A percentile compares a stretch with the other conserved stretches of the same genome.
Evolutionary conservation across 2,113 vertebrate genomes (phyloP).

Genomic region (Atlantisia rogersi): DNA sequence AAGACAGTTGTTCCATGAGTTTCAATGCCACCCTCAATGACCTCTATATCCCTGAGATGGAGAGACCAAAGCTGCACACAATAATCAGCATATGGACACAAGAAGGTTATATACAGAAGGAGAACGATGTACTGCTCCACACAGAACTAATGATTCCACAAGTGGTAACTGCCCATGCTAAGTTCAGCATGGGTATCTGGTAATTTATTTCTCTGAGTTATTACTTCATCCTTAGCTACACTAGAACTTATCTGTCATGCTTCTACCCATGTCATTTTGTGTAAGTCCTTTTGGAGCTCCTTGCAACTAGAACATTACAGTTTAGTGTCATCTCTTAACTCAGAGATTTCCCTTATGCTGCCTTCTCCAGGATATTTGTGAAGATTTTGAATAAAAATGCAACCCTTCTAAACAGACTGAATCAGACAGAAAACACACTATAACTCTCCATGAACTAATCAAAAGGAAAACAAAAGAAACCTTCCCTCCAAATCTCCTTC

Average conservation of each 20-base stretch:
- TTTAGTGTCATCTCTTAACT: not conserved
- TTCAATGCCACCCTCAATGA: not conserved
- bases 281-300: not conserved
- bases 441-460: not conserved
- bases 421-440: not conserved
- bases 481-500: not conserved
- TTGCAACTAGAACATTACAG: not conserved
- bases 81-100: rapidly evolving
- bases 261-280: not conserved
- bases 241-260: not conserved
- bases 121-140: not conserved
- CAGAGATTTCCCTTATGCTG: not conserved
- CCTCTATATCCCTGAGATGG: not conserved
- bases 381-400: not conserved
- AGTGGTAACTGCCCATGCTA: not conserved
- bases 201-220: not conserved
- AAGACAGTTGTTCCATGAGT: not conserved
- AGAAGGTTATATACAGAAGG: not conserved
- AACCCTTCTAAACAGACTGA: not conserved
- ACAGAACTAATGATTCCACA: not conserved
- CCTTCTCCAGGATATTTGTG: not conserved
- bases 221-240: not conserved
- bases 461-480: not conserved
- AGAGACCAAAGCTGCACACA: not conserved
- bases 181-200: not conserved